Conservation (phyloP, 1,140 invertebrate species). For the Dendrolimus punctatus region DNA sequence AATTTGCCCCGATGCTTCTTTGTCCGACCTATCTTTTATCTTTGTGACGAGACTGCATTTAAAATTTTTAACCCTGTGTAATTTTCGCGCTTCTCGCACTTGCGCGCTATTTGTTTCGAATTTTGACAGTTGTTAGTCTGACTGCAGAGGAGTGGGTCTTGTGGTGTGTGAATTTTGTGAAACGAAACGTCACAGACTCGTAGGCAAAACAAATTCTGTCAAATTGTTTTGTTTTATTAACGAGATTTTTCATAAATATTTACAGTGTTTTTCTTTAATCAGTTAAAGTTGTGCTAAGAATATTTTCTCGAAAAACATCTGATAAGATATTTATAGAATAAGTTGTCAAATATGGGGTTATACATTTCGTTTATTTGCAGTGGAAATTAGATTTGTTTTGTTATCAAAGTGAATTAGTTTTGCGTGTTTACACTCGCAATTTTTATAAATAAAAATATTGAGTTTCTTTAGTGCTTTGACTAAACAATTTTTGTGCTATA, state of each 20-base stretch:
- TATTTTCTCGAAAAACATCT: neutral
- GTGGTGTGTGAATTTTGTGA: constrained; percentile 24
- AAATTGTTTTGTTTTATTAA: constrained; percentile 15
- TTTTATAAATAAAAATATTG: constrained; percentile 27
- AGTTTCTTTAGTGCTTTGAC: constrained; percentile 27
- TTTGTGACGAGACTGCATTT: too few species aligned
- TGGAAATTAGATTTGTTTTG: constrained; percentile 38
- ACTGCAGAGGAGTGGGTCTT: constrained; percentile 25
- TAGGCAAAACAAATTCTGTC: constrained; percentile 25
- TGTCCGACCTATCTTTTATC: too few species aligned
- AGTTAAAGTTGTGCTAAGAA: neutral
- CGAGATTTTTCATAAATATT: too few species aligned
- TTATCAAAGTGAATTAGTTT: constrained; percentile 30
- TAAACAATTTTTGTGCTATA: constrained; percentile 7
- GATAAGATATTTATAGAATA: constrained; percentile 6
- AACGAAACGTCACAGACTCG: constrained; percentile 45
- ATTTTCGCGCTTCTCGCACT: constrained; percentile 2
- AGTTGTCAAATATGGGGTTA: constrained; percentile 26
- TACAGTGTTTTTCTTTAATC: neutral
- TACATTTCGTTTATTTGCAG: constrained; percentile 31
- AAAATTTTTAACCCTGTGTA: neutral
- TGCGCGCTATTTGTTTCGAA: constrained; percentile 14
- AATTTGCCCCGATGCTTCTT: too few species aligned
- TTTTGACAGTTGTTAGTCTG: constrained; percentile 50
- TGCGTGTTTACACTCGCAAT: constrained; percentile 33